Conservation (phyloP, 2,113 vertebrate species). For the Thymallus thymallus region DNA sequence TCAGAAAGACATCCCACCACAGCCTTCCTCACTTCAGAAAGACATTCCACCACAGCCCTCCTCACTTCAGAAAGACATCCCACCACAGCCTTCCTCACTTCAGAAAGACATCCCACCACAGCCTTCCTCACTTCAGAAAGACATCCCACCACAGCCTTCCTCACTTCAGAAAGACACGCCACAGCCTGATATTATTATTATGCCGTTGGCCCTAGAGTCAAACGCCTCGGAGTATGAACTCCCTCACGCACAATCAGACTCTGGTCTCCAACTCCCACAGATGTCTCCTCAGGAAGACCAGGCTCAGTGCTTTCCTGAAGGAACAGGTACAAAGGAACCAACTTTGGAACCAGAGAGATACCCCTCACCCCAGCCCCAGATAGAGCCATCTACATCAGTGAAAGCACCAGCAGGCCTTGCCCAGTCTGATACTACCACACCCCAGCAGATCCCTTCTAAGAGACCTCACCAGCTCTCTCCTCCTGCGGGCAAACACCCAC, state of each 20-base stretch:
- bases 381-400: too few species aligned
- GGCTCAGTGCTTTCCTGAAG: not conserved
- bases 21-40: not conserved
- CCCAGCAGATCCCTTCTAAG: not conserved
- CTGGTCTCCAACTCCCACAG: not conserved
- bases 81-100: not conserved
- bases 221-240: not conserved
- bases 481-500: not conserved
- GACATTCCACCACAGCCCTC: not conserved
- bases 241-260: not conserved
- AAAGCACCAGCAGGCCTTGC: too few species aligned
- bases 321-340: not conserved
- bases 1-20: not conserved
- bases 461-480: conserved; percentile 1
- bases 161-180: not conserved
- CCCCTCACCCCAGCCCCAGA: not conserved
- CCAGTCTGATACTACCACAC: not conserved
- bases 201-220: not conserved
- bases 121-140: not conserved
- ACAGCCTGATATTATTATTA: not conserved
- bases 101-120: not conserved
- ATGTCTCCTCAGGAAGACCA: conserved; percentile 12
- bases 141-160: not conserved
- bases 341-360: not conserved
- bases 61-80: too few species aligned